phyloP scores from a whole-genome alignment of 2,888 invertebrate species.

The Fragum sueziense region DNA sequence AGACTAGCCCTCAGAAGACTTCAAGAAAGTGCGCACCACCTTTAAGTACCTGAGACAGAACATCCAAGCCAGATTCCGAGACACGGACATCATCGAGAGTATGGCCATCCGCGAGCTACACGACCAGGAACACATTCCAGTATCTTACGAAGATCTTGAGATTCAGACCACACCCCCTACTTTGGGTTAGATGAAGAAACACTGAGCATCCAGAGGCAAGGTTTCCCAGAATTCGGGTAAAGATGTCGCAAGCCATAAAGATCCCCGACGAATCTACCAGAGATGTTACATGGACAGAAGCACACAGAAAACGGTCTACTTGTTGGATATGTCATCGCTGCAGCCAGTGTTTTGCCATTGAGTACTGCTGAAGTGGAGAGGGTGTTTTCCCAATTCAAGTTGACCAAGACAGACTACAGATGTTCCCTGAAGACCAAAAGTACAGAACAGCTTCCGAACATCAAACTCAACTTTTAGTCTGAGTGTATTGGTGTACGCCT shows the following conservation, averaged over 20 bases:
- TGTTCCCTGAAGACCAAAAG: slow-evolving; percentile 21
- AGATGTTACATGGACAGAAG: slow-evolving; percentile 1
- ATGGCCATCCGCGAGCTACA: slow-evolving; percentile 37
- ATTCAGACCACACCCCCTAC: slow-evolving; percentile 25
- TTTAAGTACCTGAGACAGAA: slow-evolving; percentile 23
- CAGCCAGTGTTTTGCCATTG: slow-evolving; percentile 16
- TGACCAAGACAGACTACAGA: slow-evolving; percentile 37
- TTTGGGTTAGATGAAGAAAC: slow-evolving; percentile 32
- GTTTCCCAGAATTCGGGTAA: slow-evolving; percentile 29
- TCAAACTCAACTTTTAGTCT: slow-evolving; percentile 39
- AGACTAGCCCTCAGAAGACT: not conserved
- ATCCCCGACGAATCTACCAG: not conserved
- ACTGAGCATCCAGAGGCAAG: slow-evolving; percentile 35
- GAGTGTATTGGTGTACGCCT: no score
- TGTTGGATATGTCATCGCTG: slow-evolving; percentile 1
- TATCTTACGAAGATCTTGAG: slow-evolving; percentile 30
- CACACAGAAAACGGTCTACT: slow-evolving; percentile 18
- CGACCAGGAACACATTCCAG: slow-evolving; percentile 3
- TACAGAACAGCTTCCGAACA: slow-evolving; percentile 19
- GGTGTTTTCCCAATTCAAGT: slow-evolving; percentile 41
- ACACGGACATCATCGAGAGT: slow-evolving; percentile 44
- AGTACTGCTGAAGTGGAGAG: slow-evolving; percentile 34
- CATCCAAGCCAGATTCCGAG: slow-evolving; percentile 38
- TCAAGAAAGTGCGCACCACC: not conserved
- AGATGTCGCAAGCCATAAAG: not conserved